Conservation (phyloP, 2,797 vertebrate species). For the Spinus olivaceus region DNA sequence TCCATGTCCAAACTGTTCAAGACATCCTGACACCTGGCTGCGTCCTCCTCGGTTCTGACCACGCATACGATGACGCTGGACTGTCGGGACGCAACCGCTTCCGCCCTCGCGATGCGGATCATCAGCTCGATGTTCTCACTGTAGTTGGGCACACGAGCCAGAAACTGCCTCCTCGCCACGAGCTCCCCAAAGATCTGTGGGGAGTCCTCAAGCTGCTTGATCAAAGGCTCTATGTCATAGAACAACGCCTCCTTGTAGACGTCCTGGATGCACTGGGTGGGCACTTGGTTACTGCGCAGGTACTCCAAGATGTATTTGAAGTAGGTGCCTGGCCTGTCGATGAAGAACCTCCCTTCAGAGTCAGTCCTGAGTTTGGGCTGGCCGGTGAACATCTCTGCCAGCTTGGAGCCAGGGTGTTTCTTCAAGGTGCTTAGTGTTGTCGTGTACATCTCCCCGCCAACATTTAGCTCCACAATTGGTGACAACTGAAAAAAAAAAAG, state of each 20-base stretch:
- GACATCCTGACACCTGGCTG: slow-evolving; percentile 71
- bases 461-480: slow-evolving; percentile 82
- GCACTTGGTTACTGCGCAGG: slow-evolving; percentile 81
- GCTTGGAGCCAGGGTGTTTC: slow-evolving; percentile 81
- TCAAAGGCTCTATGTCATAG: slow-evolving; percentile 84
- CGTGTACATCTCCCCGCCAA: slow-evolving; percentile 86
- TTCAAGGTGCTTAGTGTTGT: slow-evolving; percentile 83
- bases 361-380: slow-evolving; percentile 72
- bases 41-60: slow-evolving; percentile 81
- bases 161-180: slow-evolving; percentile 88
- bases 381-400: slow-evolving; percentile 82
- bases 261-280: slow-evolving; percentile 78
- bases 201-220: slow-evolving; percentile 86
- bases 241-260: slow-evolving; percentile 86
- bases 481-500: slow-evolving; percentile 32
- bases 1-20: slow-evolving; percentile 76
- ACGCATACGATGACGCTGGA: slow-evolving; percentile 84
- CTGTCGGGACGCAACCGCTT: slow-evolving; percentile 82
- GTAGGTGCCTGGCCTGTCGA: slow-evolving; percentile 85
- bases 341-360: slow-evolving; percentile 82
- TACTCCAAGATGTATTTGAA: slow-evolving; percentile 88
- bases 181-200: slow-evolving; percentile 87
- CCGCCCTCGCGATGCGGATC: slow-evolving; percentile 86
- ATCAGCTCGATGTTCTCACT: slow-evolving; percentile 91
- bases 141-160: slow-evolving; percentile 86